Evolutionary conservation across 2,888 invertebrate species (phyloP), one percentile per base, ranked within the genome.

Genomic region (Andrena chrysosceles): DNA sequence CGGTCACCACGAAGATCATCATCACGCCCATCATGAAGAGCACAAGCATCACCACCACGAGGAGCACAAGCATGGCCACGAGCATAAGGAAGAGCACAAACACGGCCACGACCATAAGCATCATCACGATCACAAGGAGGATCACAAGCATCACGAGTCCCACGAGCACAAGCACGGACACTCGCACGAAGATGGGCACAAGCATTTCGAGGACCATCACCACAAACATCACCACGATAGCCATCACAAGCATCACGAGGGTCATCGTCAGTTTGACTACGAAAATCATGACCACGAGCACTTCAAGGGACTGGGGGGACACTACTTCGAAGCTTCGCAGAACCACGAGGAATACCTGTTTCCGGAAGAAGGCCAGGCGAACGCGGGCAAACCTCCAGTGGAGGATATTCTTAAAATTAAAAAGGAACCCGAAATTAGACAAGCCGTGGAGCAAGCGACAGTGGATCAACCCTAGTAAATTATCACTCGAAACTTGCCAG

Each of bases 101-200:
- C 92, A 92, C 35, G 87, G 83, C 10, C 92, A 92, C 33, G 85
- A 88, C 13, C 90, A 91, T 29, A 87, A 89, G 16, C 91, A 92
- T 60, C 86, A 88, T 1, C 91, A 91, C 60, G 82, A 90, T 33
- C 92, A 92, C 72, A 83, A 90, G 49, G 91, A 90, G 62, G 86
- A 87, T 0, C 93, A 93, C 71, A 86, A 92, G 42, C 92, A 93
- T n/a, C 89, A 84, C 31, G 87, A 86, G 16, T 81, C 83, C 0
- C 91, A 90, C 33, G 85, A 86, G 3, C 91, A 91, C 54, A 89
- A 90, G 2, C 89, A 92, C 4, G 85, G 82, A 0, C 91, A 91
- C 63, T 80, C 89, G 2, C 92, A 92, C 71, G 85, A 91, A n/a
- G 90, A 90, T 23, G 87, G 74, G 2, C 93, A 92, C 73, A 83